Percentiles rank a stretch among this genome's conserved stretches.
Conservation (phyloP, 2,888 invertebrate species). For the Falcaria lacertinaria region DNA sequence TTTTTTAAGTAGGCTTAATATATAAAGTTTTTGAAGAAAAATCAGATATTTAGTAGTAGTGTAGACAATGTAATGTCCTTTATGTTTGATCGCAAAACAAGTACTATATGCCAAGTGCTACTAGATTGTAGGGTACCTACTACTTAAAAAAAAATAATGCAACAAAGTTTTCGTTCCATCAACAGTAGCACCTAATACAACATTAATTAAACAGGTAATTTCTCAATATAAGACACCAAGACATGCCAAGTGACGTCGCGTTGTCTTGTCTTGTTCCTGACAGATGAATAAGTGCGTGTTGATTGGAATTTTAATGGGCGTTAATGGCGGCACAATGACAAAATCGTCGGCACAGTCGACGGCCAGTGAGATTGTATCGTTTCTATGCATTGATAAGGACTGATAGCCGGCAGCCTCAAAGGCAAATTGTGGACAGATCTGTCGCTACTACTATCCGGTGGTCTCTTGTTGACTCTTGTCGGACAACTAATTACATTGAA, state of each 20-base stretch:
- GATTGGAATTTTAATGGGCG: constrained; percentile 76
- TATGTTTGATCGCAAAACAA: too few species aligned
- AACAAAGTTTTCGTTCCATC: too few species aligned
- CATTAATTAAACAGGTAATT: constrained; percentile 60
- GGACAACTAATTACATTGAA: not conserved
- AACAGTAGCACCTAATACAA: constrained; percentile 19
- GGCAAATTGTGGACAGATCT: constrained; percentile 66
- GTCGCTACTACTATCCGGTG: constrained; percentile 46
- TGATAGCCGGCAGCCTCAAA: constrained; percentile 71
- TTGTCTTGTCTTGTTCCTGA: constrained; percentile 38
- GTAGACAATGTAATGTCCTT: too few species aligned
- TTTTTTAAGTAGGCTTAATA: too few species aligned
- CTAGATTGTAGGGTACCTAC: too few species aligned
- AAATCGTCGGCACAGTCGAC: constrained; percentile 62
- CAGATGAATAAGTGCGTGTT: constrained; percentile 76
- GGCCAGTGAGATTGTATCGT: constrained; percentile 65
- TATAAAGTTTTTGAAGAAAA: too few species aligned
- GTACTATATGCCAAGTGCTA: too few species aligned
- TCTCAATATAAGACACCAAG: constrained; percentile 48
- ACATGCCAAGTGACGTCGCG: constrained; percentile 37
- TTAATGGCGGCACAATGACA: constrained; percentile 76
- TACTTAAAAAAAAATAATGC: too few species aligned
- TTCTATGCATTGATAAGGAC: constrained; percentile 64
- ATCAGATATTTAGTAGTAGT: too few species aligned
- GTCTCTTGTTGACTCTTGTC: constrained; percentile 24